Percentiles rank a stretch among this genome's conserved stretches.
phyloP scores from a whole-genome alignment of 2,888 invertebrate species.

The Malachius bipustulatus region DNA sequence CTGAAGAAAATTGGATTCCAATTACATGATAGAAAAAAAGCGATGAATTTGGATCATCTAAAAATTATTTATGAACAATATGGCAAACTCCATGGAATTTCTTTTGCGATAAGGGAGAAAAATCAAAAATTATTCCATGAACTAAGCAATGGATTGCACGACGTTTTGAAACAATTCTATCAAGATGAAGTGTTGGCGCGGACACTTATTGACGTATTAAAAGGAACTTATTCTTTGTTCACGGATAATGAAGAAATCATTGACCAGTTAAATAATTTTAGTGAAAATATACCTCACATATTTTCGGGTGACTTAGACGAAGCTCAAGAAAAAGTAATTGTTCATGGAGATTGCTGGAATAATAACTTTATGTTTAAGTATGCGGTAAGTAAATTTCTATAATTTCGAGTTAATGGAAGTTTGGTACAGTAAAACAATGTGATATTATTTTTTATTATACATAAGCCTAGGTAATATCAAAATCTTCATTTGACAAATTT shows the following conservation, averaged over 20 bases:
- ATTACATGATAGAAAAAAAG: constrained; percentile 20
- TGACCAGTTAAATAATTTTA: no score
- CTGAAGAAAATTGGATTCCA: constrained; percentile 22
- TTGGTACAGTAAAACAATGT: no score
- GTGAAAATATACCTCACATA: no score
- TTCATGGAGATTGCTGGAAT: constrained; percentile 13
- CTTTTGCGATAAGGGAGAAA: constrained; percentile 19
- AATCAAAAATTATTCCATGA: constrained; percentile 15
- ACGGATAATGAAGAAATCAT: no score
- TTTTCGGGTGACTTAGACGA: no score
- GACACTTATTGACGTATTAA: no score
- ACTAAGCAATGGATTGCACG: constrained; percentile 9
- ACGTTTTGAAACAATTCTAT: constrained; percentile 8
- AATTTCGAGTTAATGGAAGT: no score
- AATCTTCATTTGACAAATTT: no score
- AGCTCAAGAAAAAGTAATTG: constrained; percentile 4
- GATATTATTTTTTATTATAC: no score
- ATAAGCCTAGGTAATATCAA: no score
- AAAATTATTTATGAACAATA: constrained; percentile 18
- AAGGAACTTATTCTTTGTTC: no score
- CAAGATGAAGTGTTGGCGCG: neutral
- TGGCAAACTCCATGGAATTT: constrained; percentile 21
- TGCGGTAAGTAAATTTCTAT: constrained; percentile 12
- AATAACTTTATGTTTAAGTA: constrained; percentile 11
- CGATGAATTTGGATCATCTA: constrained; percentile 26